Evolutionary conservation across 2,113 vertebrate genomes (phyloP), one percentile per base, ranked within the genome.

Genomic region (Myiopsitta monachus): DNA sequence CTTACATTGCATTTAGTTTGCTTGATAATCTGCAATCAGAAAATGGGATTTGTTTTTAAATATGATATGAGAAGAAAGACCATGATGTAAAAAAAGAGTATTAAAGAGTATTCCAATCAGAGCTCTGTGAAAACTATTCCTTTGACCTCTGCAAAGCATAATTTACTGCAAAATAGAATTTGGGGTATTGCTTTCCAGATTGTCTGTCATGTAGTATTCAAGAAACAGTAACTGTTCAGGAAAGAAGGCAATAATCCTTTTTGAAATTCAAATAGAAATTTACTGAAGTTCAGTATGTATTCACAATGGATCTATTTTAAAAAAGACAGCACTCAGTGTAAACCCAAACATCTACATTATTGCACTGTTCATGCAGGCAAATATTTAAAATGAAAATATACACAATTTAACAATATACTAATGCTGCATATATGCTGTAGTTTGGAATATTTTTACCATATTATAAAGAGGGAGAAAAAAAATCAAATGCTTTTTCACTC

Each of bases 161-260:
- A 61, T 66, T 87, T 92, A 76, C 64, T 59, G 83, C 75, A 90
- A 83, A 97, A 74, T 91, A 38, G 51, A 87, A 82, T 97, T 94
- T 74, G 88, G 79, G 88, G 84, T 95, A 95, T 95, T 97, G 91
- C 83, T 96, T 98, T 97, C 73, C 83, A 88, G 88, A 88, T 83
- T 94, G 93, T 87, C 91, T 95, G 57, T 96, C 85, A 67, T 83
- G 64, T 61, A 78, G 17, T 44, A 46, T 78, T 97, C 89, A 90
- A 92, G 90, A 95, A 95, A 90, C 59, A 33, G 13, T 28, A 93
- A 39, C 39, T 44, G 22, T 64, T 87, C 66, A 47, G 90, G 90
- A 94, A 74, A 91, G 80, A 82, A 19, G 24, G 33, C 21, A 89
- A 44, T 39, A 76, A 63, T 87, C 36, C n/a, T 88, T 83, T 90